Evolutionary conservation across 2,888 invertebrate species (phyloP), one percentile per base, ranked within the genome.

Genomic region (Noctua janthina): DNA sequence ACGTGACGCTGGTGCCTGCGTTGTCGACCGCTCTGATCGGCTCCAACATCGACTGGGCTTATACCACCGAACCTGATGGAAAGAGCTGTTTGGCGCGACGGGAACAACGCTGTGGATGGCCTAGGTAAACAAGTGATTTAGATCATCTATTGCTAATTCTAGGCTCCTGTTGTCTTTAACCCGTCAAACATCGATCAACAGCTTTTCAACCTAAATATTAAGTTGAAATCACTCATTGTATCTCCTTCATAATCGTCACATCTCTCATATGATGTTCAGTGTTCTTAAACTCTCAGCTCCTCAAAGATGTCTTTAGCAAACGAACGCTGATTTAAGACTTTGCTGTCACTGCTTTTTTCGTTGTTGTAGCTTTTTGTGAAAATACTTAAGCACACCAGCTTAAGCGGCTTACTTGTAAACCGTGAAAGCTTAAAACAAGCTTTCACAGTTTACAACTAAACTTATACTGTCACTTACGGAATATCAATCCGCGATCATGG

Each of bases 1-100:
- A 97, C 81, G 97, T 97, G 0, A 97, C 98, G 0, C 96, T 97
- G 15, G 97, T 97, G 0, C 98, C 98, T 1, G 97, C 97, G 0
- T 96, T 98, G 35, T 97, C 97, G 0, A 96, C 97, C 0, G 94
- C 95, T 8, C 93, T 98, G 4, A 94, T 97, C 69, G 95, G 97
- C 17, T 97, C 98, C 43, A 97, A 97, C 90, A 96, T 98, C 39
- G 98, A 98, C 93, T 98, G 98, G 98, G 94, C 93, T 39, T 98
- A 98, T 92, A 92, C 94, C 76, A 98, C 98, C 0, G 97, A 97
- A 88, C 97, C 97, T 0, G 96, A 97, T 72, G 96, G 97, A 5
- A 95, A 96, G 84, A 97, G 97, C 71, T 98, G 98, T 84, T 92
- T 97, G 23, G 97, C 97, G 0, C 93, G 96, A 78, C 92, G 93